phyloP scores from a whole-genome alignment of 2,797 vertebrate genomes.

The Enteromius radiatus region DNA sequence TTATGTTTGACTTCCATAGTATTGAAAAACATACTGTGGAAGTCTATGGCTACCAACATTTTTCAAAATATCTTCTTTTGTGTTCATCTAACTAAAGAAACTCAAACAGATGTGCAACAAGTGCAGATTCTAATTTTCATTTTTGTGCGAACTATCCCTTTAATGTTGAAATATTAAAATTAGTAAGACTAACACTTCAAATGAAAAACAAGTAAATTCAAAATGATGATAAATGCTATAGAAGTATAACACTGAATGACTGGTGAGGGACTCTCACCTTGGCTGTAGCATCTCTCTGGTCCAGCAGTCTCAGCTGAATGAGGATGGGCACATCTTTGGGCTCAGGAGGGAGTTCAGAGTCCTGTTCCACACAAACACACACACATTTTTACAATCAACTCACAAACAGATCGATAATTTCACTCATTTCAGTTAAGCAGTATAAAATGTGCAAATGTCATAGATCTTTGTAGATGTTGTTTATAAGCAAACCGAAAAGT shows the following conservation, averaged over 20 bases:
- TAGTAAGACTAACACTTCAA: not conserved
- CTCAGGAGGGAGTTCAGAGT: slow-evolving; percentile 68
- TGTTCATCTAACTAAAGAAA: not conserved
- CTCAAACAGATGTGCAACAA: not conserved
- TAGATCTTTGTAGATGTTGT: not conserved
- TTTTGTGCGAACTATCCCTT: not conserved
- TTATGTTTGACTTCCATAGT: not conserved
- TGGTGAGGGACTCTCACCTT: slow-evolving; percentile 71
- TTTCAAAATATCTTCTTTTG: not conserved
- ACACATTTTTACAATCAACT: slow-evolving; percentile 4
- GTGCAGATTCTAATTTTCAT: not conserved
- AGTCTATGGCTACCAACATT: not conserved
- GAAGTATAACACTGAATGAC: not conserved
- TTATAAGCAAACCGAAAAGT: not conserved
- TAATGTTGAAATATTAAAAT: not conserved
- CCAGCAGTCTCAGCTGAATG: slow-evolving; percentile 80
- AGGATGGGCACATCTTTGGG: slow-evolving; percentile 82
- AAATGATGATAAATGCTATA: not conserved
- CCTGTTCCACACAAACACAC: slow-evolving; percentile 65
- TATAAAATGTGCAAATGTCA: not conserved
- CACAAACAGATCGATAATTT: not conserved
- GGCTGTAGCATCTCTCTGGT: slow-evolving; percentile 83
- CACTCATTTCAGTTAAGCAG: not conserved
- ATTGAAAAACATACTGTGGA: not conserved
- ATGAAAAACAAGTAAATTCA: not conserved